These are phyloP conservation scores for Agrochola circellaris DNA, from an alignment of 2,888 invertebrate genomes.

Conservation along the genomic window DNA sequence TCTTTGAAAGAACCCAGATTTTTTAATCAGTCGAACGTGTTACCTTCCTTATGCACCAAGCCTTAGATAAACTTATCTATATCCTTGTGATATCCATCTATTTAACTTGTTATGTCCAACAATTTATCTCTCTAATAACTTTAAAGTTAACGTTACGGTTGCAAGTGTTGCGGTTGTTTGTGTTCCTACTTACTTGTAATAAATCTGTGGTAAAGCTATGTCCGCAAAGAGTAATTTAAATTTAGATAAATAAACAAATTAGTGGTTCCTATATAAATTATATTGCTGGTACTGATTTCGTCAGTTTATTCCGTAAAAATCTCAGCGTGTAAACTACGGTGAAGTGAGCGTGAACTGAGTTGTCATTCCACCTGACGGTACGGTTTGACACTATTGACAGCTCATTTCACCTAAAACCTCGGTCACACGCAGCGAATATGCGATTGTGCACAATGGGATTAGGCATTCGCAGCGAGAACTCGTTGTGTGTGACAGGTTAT, in stretches of 20 bases:
- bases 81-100: conserved; percentile 50
- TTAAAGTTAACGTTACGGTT: conserved; percentile 34
- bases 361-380: neutral
- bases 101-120: conserved; percentile 34
- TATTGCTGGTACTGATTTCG: neutral
- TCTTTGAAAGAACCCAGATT: neutral
- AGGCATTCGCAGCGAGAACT: too few relatives aligned
- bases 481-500: too few relatives aligned
- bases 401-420: neutral
- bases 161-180: conserved; percentile 33
- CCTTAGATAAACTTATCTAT: conserved; percentile 38
- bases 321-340: neutral
- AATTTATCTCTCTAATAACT: conserved; percentile 54
- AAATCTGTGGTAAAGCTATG: conserved; percentile 32
- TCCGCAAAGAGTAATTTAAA: conserved; percentile 30
- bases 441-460: too few relatives aligned
- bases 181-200: conserved; percentile 32
- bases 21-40: neutral
- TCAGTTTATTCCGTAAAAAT: neutral
- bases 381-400: neutral
- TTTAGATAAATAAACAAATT: conserved; percentile 20
- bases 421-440: too few relatives aligned
- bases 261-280: neutral
- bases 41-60: neutral
- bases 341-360: neutral